A percentile compares a stretch with the other conserved stretches of the same genome.
Evolutionary conservation across 2,888 invertebrate species (phyloP).

Genomic region (Ethmia dodecea): DNA sequence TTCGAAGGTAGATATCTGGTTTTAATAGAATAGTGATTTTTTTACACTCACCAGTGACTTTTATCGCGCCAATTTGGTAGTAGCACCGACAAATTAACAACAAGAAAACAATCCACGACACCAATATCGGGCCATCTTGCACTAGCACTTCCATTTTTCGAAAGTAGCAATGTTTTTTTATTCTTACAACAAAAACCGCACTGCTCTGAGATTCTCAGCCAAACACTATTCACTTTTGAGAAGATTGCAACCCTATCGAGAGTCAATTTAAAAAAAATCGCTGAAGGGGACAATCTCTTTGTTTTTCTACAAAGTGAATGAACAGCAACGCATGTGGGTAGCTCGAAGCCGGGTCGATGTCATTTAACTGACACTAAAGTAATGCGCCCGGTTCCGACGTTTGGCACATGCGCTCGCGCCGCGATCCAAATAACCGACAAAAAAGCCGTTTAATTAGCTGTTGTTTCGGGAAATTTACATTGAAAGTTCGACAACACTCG

Average conservation of each 20-base stretch:
- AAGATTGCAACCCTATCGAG: too few relatives aligned
- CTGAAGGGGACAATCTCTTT: neutral
- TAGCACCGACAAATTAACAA: slow-evolving; percentile 64
- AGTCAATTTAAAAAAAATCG: neutral
- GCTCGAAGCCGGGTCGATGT: slow-evolving; percentile 53
- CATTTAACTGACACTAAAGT: slow-evolving; percentile 63
- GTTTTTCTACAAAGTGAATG: slow-evolving; percentile 25
- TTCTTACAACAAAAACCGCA: neutral
- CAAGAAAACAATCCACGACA: slow-evolving; percentile 67
- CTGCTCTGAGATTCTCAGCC: neutral
- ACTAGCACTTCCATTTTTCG: slow-evolving; percentile 47
- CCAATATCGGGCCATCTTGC: slow-evolving; percentile 60
- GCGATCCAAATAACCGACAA: slow-evolving; percentile 51
- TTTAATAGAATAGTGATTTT: neutral
- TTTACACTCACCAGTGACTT: slow-evolving; percentile 33
- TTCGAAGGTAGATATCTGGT: too few relatives aligned
- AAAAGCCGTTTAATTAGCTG: slow-evolving; percentile 44
- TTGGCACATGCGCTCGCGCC: slow-evolving; percentile 62
- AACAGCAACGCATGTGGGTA: slow-evolving; percentile 47
- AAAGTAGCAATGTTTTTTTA: neutral
- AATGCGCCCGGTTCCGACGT: slow-evolving; percentile 47
- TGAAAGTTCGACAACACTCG: slow-evolving; percentile 5
- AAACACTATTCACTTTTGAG: too few relatives aligned
- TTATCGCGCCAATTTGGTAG: slow-evolving; percentile 48
- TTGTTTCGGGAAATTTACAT: slow-evolving; percentile 30